Percentiles rank a stretch among this genome's conserved stretches.
These are phyloP conservation scores for Macrosoma leucophasiata DNA, from an alignment of 2,888 invertebrate species.

Conservation along the genomic window DNA sequence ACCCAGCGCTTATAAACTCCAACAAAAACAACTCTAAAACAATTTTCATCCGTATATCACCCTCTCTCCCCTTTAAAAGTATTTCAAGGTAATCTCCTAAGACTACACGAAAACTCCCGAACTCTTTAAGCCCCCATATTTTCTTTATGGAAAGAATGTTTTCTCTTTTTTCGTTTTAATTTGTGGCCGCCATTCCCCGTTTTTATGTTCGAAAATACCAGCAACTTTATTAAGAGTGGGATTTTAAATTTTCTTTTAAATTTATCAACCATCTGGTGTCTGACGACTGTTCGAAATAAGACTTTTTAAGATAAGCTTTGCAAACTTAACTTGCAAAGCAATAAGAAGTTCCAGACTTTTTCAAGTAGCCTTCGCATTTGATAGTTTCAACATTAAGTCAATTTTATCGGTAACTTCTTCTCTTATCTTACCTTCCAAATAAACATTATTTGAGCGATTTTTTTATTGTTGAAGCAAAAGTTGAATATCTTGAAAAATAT, in stretches of 20 bases:
- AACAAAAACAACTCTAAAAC: slow-evolving; percentile 47
- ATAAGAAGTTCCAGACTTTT: too few species aligned
- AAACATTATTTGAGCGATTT: too few species aligned
- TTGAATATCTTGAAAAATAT: too few species aligned
- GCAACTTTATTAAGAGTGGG: slow-evolving; percentile 7
- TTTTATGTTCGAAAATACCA: slow-evolving; percentile 4
- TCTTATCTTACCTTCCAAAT: too few species aligned
- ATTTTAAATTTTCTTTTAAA: slow-evolving; percentile 8
- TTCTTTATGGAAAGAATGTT: slow-evolving; percentile 59
- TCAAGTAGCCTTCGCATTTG: too few species aligned
- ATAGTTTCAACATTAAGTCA: too few species aligned
- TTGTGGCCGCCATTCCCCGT: slow-evolving; percentile 31
- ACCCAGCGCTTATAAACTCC: slow-evolving; percentile 25
- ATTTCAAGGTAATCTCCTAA: slow-evolving; percentile 63
- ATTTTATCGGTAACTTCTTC: background rate
- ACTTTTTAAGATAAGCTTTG: too few species aligned
- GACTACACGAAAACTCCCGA: slow-evolving; percentile 59
- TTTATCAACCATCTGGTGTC: slow-evolving; percentile 5
- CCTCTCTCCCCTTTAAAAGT: slow-evolving; percentile 47
- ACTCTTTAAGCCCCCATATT: slow-evolving; percentile 59
- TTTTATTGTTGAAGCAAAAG: too few species aligned
- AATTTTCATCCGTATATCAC: slow-evolving; percentile 34
- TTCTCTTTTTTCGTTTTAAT: slow-evolving; percentile 33
- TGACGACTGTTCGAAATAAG: slow-evolving; percentile 2
- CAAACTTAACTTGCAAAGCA: too few species aligned